Evolutionary conservation across 2,888 invertebrate genomes (phyloP), one percentile per base, ranked within the genome.

Genomic region (Nymphalis polychloros): DNA sequence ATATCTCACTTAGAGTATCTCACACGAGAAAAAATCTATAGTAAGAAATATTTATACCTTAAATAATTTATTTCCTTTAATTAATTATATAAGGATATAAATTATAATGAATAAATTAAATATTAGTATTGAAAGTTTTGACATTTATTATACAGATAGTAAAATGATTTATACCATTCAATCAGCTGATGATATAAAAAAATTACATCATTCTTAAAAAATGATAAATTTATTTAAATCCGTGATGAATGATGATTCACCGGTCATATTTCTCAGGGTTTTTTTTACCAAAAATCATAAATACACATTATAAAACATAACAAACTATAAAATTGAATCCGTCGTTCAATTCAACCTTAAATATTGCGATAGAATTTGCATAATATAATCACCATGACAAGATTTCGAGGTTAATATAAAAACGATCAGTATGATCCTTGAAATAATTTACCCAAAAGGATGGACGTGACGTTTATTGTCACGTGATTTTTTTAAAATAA

Each of bases 331-430:
- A 49, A 59, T 20, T 19, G 46, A 20, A 53, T 53, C n/a, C 49
- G 49, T 49, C 31, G 55, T 61, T 19, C 8, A 57, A 66, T 47
- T 23, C 27, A 31, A 27, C 27, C 27, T 52, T 19, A 53, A 19
- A 52, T 47, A 53, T 60, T 41, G 60, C 27, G n/a, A 55, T 62
- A 62, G 8, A 48, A 67, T 67, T 67, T 62, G 23, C 67, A 67
- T 67, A 66, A 61, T 53, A 60, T 52, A 61, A 52, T 61, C 55
- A 41, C 53, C 48, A 55, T 49, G 31, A 19, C 10, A 19, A 41
- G 35, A 57, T n/a, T 17, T 17, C 35, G 41, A 57, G 57, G 57
- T 57, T 57, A 57, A 57, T 19, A 41, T 41, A 10, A 13, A 41
- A 41, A 41, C 13, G 41, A 41, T 41, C 41, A 41, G 41, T 19